Base-by-base conservation (phyloP, 2,888 invertebrate species). In the Endomychus coccineus region DNA sequence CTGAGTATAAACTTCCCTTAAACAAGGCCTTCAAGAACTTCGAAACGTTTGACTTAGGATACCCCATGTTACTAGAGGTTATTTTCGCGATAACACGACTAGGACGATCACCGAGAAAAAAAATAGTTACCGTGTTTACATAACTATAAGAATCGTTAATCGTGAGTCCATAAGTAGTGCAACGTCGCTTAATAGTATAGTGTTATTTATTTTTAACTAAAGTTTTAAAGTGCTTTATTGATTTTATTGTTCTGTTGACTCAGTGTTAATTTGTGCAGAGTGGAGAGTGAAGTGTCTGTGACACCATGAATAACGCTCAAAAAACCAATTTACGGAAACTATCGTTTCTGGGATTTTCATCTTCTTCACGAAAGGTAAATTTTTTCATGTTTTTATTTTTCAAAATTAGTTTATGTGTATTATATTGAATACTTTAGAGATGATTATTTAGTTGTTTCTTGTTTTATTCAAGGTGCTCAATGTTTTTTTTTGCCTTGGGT, bases 311-410 rank as follows among this genome's bases (percentile, higher is more conserved):
- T 28, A 49, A 45, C 38, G 59, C 58, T 2, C 52, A 55, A 41
- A 70, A 72, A 52, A 73, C 71, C 52, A 76, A 75, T 57, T 74
- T 75, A 56, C 75, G 80, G 64, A 83, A 83, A 61, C 69, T 83
- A 36, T 81, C 81, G 32, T 83, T 83, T 63, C 71, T 83, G 44
- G 80, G 83, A 51, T 82, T 83, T 58, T 72, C 74, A n/a, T n/a
- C n/a, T n/a, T n/a, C n/a, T n/a, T n/a, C n/a, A n/a, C n/a, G n/a
- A n/a, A n/a, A n/a, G n/a, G n/a, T n/a, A n/a, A n/a, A n/a, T n/a
- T n/a, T n/a, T n/a, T n/a, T n/a, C n/a, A n/a, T n/a, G n/a, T n/a
- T n/a, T n/a, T n/a, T n/a, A n/a, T n/a, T n/a, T n/a, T n/a, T n/a
- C n/a, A n/a, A n/a, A n/a, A n/a, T n/a, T n/a, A n/a, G n/a, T n/a